These are phyloP conservation scores for Ctenochaetus hawaiiensis DNA, from an alignment of 2,797 vertebrate species.

Conservation along the genomic window DNA sequence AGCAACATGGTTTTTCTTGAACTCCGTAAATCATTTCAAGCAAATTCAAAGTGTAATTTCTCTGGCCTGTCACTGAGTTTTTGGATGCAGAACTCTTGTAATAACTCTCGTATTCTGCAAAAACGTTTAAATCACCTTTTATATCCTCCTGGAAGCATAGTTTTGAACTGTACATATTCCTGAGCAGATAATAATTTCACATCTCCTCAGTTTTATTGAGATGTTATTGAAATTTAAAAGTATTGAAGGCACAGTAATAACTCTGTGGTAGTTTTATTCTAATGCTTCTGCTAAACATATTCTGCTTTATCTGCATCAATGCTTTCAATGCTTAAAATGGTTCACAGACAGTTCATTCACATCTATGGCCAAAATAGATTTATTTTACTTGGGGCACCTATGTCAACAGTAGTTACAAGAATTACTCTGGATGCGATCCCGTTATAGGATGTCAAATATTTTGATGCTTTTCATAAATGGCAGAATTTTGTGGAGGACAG, in stretches of 20 bases:
- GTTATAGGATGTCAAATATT: slow-evolving; percentile 86
- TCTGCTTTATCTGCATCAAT: slow-evolving; percentile 73
- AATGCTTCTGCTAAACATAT: slow-evolving; percentile 54
- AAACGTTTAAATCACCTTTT: slow-evolving; percentile 44
- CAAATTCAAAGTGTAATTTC: slow-evolving; percentile 47
- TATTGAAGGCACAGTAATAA: slow-evolving; percentile 36
- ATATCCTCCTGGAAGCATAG: slow-evolving; percentile 3
- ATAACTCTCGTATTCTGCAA: slow-evolving; percentile 26
- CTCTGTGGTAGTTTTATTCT: slow-evolving; percentile 50
- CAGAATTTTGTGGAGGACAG: slow-evolving; percentile 70
- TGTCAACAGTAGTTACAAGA: slow-evolving; percentile 84
- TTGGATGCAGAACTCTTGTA: slow-evolving; percentile 30
- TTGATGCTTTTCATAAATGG: slow-evolving; percentile 83
- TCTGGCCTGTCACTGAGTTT: slow-evolving; percentile 11
- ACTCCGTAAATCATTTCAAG: slow-evolving; percentile 43
- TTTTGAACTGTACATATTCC: slow-evolving; percentile 37
- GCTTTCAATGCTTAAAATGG: slow-evolving; percentile 66
- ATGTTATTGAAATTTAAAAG: slow-evolving; percentile 37
- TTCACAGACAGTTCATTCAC: slow-evolving; percentile 83
- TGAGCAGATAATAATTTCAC: slow-evolving; percentile 40
- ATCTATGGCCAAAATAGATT: slow-evolving; percentile 81
- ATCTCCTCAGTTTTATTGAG: slow-evolving; percentile 42
- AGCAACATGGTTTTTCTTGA: slow-evolving; percentile 40
- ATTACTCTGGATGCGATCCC: slow-evolving; percentile 76
- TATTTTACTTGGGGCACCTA: slow-evolving; percentile 85